Conservation (phyloP, 1,140 invertebrate genomes). For the Drosophila ficusphila region DNA sequence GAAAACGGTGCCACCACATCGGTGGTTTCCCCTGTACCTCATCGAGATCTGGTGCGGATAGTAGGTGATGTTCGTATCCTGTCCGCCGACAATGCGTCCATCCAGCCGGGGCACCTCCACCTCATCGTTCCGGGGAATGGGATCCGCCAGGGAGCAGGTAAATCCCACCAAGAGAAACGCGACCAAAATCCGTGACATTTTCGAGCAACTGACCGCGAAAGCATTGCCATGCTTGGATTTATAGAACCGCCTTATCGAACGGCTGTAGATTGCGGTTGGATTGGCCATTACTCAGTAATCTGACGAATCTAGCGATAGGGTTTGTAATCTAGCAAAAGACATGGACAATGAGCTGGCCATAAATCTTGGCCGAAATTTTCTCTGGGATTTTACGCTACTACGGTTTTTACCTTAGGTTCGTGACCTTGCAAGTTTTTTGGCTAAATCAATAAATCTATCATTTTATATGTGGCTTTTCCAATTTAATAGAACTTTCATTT, state of each 20-base stretch:
- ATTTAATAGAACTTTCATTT: background rate
- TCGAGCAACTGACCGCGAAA: conserved; percentile 34
- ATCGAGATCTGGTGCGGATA: conserved; percentile 77
- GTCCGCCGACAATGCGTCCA: conserved; percentile 75
- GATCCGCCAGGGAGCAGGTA: conserved; percentile 36
- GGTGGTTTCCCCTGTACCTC: conserved; percentile 68
- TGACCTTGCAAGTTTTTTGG: background rate
- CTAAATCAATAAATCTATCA: background rate
- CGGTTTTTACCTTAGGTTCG: background rate
- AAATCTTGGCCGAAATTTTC: conserved; percentile 15
- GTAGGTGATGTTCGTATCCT: conserved; percentile 46
- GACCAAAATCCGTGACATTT: conserved; percentile 63
- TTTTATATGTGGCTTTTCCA: background rate
- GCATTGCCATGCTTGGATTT: conserved; percentile 8
- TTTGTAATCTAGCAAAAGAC: conserved; percentile 19
- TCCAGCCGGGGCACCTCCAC: conserved; percentile 51
- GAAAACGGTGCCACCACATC: conserved; percentile 86
- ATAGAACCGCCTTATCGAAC: conserved; percentile 36
- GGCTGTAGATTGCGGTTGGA: conserved; percentile 21
- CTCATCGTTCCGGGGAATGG: conserved; percentile 19
- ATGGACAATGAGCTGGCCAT: conserved; percentile 4
- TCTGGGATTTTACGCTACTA: background rate
- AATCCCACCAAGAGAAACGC: conserved; percentile 32
- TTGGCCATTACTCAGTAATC: conserved; percentile 34
- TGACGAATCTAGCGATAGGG: conserved; percentile 13